phyloP scores from a whole-genome alignment of 2,113 vertebrate genomes.

The Burhinus oedicnemus region DNA sequence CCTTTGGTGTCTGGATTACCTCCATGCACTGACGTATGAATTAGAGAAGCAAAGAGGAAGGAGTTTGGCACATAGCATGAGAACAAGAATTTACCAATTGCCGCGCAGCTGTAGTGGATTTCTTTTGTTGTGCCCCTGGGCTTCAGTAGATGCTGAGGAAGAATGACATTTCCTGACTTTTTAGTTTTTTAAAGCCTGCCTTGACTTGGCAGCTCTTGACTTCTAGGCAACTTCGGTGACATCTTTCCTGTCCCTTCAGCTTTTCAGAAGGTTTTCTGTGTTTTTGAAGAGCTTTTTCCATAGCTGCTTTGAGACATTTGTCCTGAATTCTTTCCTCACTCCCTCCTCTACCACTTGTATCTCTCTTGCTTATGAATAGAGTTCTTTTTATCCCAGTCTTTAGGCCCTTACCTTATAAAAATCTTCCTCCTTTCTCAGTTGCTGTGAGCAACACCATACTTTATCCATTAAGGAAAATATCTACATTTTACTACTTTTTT shows the following conservation, averaged over 20 bases:
- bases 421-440: not conserved
- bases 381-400: not conserved
- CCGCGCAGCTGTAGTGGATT: conserved; percentile 13
- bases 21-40: not conserved
- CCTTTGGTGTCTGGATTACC: not conserved
- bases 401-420: not conserved
- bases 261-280: not conserved
- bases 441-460: fast-evolving
- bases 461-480: not conserved
- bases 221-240: conserved; percentile 45
- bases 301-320: not conserved
- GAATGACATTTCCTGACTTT: conserved; percentile 35
- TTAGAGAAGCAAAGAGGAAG: not conserved
- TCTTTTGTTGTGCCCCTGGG: conserved; percentile 50
- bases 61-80: conserved; percentile 1
- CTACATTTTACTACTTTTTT: fast-evolving
- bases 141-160: conserved; percentile 30
- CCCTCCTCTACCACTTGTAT: not conserved
- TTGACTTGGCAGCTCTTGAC: conserved; percentile 51
- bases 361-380: not conserved
- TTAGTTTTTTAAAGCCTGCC: not conserved
- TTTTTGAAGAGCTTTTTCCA: not conserved
- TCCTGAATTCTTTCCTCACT: not conserved
- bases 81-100: conserved; percentile 19
- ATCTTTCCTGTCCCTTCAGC: conserved; percentile 20